These are phyloP conservation scores for Cassiopea andromeda DNA, from an alignment of 30 jellyfish, hydroid and myxozoan genomes.

Conservation along the genomic window DNA sequence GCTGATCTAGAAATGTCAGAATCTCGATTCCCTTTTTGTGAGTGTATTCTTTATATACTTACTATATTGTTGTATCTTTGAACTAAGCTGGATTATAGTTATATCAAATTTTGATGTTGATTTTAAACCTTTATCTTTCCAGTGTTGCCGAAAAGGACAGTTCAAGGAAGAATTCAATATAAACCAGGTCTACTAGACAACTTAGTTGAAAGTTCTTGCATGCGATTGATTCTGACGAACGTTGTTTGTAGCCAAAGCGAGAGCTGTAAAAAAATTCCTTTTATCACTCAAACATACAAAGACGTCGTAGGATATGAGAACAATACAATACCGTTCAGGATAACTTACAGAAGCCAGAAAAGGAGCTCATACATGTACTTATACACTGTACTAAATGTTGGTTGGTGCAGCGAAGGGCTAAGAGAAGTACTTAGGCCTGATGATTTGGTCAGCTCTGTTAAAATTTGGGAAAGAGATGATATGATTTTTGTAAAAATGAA, in stretches of 20 bases:
- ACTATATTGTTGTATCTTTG: too few relatives aligned
- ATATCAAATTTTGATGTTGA: too few relatives aligned
- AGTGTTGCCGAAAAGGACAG: neutral
- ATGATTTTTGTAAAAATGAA: slow-evolving; percentile 4
- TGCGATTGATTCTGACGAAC: slow-evolving; percentile 16
- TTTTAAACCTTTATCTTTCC: neutral
- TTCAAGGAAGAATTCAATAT: neutral
- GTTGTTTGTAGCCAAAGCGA: neutral
- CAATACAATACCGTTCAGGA: slow-evolving; percentile 10
- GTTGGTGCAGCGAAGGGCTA: slow-evolving; percentile 52
- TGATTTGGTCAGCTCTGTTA: slow-evolving; percentile 6
- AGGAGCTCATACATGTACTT: neutral
- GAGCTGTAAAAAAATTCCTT: slow-evolving; percentile 20
- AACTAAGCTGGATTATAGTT: too few relatives aligned
- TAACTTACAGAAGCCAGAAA: neutral
- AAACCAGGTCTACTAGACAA: neutral
- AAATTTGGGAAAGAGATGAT: neutral
- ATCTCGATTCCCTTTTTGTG: neutral
- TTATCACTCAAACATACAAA: neutral
- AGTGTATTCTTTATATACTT: neutral
- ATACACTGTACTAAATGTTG: slow-evolving; percentile 14
- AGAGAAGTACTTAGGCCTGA: slow-evolving; percentile 1
- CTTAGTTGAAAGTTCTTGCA: slow-evolving; percentile 6
- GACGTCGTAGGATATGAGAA: neutral
- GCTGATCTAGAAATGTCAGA: neutral